These are phyloP conservation scores for Ispidina picta DNA, from an alignment of 2,797 vertebrate genomes.

Conservation along the genomic window DNA sequence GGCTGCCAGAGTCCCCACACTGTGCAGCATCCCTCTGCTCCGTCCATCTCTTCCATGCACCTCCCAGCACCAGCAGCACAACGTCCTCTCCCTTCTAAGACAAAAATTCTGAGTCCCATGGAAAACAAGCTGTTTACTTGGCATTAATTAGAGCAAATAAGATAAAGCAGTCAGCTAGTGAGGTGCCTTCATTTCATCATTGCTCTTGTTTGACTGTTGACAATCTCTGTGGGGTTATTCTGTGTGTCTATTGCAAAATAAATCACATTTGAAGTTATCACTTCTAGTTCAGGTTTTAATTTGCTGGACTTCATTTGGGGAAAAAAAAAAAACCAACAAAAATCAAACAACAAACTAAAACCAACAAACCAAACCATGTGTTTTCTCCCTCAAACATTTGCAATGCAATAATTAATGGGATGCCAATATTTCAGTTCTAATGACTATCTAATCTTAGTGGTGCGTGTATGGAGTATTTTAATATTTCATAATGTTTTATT, in stretches of 20 bases:
- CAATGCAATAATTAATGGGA: constrained; percentile 52
- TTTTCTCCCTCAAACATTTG: constrained; percentile 42
- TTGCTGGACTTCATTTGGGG: constrained; percentile 54
- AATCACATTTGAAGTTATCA: constrained; percentile 50
- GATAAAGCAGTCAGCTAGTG: constrained; percentile 28
- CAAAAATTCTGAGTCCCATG: not conserved
- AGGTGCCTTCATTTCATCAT: not conserved
- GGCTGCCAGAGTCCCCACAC: not conserved
- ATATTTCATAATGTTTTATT: constrained; percentile 65
- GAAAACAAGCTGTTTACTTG: constrained; percentile 21
- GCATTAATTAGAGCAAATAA: constrained; percentile 43
- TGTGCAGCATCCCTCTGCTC: not conserved
- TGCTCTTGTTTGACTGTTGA: constrained; percentile 51
- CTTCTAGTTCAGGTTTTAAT: constrained; percentile 58
- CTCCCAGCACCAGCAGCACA: not conserved
- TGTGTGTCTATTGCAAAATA: constrained; percentile 18
- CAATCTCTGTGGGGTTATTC: constrained; percentile 56
- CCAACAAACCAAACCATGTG: not conserved
- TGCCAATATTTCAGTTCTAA: constrained; percentile 53
- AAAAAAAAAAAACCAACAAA: not conserved
- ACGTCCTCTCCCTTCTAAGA: not conserved
- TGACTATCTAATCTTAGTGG: constrained; percentile 54
- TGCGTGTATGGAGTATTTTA: constrained; percentile 32
- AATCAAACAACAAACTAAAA: not conserved
- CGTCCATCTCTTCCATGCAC: fast-evolving